Conservation (phyloP, 2,888 invertebrate species). For the Clostera curtula region DNA sequence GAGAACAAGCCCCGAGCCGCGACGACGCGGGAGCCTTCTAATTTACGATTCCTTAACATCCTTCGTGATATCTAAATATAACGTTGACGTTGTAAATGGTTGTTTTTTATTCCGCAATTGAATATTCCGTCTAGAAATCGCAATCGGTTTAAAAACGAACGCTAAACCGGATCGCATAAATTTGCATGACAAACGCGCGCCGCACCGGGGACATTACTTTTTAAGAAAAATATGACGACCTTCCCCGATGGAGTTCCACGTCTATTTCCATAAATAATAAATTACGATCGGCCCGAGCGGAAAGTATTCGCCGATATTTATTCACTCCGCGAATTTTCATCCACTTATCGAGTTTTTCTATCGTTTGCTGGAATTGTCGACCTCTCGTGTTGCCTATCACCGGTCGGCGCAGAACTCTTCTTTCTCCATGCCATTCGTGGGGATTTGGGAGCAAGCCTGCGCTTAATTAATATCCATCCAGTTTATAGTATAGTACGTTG, state of each 20-base stretch:
- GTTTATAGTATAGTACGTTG: no score
- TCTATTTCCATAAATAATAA: slow-evolving; percentile 74
- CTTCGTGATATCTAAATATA: slow-evolving; percentile 49
- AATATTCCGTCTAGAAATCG: slow-evolving; percentile 65
- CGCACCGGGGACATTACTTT: slow-evolving; percentile 60
- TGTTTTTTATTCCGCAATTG: slow-evolving; percentile 50
- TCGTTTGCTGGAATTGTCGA: slow-evolving; percentile 23
- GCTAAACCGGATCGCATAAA: slow-evolving; percentile 68
- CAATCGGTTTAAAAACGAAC: slow-evolving; percentile 62
- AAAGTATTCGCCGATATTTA: slow-evolving; percentile 64
- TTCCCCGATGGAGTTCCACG: slow-evolving; percentile 62
- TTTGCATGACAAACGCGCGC: slow-evolving; percentile 66
- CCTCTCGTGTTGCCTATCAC: neutral
- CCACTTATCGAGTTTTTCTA: slow-evolving; percentile 55
- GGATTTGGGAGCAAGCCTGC: no score
- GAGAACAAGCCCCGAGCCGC: slow-evolving; percentile 8
- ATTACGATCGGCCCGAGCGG: slow-evolving; percentile 65
- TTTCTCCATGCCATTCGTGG: no score
- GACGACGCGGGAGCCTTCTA: slow-evolving; percentile 20
- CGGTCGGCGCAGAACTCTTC: neutral
- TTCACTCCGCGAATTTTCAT: slow-evolving; percentile 63
- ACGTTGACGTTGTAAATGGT: slow-evolving; percentile 42
- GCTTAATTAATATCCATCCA: no score
- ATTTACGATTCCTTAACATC: slow-evolving; percentile 33
- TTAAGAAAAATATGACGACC: slow-evolving; percentile 72